Evolutionary conservation across 2,797 vertebrate genomes (phyloP).

Genomic region (Morus bassanus): DNA sequence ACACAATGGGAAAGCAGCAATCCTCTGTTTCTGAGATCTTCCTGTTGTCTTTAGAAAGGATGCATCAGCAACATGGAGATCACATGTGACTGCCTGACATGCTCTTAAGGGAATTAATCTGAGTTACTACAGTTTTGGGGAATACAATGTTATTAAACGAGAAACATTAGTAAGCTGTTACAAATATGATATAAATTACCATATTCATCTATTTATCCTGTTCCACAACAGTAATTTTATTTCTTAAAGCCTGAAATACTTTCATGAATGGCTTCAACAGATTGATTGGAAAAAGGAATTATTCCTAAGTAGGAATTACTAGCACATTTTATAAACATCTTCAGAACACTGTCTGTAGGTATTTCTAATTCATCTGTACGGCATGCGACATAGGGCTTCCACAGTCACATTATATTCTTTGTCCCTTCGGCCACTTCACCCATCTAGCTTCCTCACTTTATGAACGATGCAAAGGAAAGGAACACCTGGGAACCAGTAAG

Average conservation of each 20-base stretch:
- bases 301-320: background rate
- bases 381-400: background rate
- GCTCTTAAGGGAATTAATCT: background rate
- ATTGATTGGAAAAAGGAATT: background rate
- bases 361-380: background rate
- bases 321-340: background rate
- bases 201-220: background rate
- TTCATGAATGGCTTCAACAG: background rate
- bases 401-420: background rate
- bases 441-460: background rate
- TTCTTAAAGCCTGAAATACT: background rate
- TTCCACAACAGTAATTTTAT: background rate
- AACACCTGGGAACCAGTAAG: background rate
- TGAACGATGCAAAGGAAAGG: background rate
- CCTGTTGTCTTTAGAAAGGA: background rate
- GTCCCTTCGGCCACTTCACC: background rate
- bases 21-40: background rate
- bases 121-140: background rate
- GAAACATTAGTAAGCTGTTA: background rate
- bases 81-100: accelerated
- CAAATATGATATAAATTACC: background rate
- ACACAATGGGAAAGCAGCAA: background rate
- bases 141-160: background rate
- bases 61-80: background rate
- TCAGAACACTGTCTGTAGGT: background rate